Evolutionary conservation across 2,113 vertebrate species (phyloP).

Genomic region (Gnathochromis pfefferi): DNA sequence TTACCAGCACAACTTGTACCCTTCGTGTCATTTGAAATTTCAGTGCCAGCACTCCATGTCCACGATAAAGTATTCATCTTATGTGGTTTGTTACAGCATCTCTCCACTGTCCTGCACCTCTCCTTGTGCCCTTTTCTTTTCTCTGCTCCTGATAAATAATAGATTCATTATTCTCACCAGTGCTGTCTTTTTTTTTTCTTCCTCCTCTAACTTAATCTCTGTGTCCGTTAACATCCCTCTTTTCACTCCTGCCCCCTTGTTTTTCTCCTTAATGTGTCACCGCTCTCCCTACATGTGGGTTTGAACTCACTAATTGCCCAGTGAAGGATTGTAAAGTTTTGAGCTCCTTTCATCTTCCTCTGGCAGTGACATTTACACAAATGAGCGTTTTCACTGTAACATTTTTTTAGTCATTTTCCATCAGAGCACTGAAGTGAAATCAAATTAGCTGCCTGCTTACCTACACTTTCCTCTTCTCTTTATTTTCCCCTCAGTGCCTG

Average conservation of each 20-base stretch:
- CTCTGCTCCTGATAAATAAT: slow-evolving; percentile 40
- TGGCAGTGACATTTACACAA: slow-evolving; percentile 54
- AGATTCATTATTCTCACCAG: slow-evolving; percentile 40
- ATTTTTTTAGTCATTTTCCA: slow-evolving; percentile 11
- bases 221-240: slow-evolving; percentile 8
- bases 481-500: slow-evolving; percentile 70
- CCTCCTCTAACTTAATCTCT: slow-evolving; percentile 2
- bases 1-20: background rate
- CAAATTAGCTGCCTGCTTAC: background rate
- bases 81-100: background rate
- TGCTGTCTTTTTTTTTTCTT: background rate
- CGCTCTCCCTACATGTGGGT: background rate
- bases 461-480: background rate
- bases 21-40: background rate
- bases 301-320: slow-evolving; percentile 40
- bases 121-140: slow-evolving; percentile 29
- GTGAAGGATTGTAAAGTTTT: slow-evolving; percentile 19
- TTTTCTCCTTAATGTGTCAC: slow-evolving; percentile 31
- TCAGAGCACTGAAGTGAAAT: background rate
- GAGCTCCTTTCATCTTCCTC: background rate
- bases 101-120: background rate
- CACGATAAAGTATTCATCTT: background rate
- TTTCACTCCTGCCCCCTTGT: slow-evolving; percentile 5
- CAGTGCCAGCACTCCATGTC: background rate
- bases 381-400: slow-evolving; percentile 15